These are phyloP conservation scores for Scaptomyza montana DNA, from an alignment of 1,140 invertebrate genomes.

Conservation along the genomic window DNA sequence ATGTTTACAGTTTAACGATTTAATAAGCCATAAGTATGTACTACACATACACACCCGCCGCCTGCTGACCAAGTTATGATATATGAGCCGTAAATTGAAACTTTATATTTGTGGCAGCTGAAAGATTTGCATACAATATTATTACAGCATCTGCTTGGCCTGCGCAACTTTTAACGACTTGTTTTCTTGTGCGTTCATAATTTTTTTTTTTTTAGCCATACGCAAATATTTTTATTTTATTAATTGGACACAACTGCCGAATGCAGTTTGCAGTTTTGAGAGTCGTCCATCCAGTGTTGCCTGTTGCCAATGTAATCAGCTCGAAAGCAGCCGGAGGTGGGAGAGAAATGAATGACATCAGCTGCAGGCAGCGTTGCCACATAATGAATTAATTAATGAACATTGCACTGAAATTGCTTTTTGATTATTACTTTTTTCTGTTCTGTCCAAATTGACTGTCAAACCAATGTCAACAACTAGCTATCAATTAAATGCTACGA, in stretches of 20 bases:
- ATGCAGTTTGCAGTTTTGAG: constrained; percentile 24
- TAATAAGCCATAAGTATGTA: constrained; percentile 61
- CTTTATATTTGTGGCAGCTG: constrained; percentile 66
- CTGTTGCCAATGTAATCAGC: constrained; percentile 67
- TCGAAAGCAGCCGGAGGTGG: background rate
- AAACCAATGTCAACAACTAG: constrained; percentile 36
- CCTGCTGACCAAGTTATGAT: constrained; percentile 66
- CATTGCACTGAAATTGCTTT: constrained; percentile 36
- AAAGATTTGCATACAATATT: constrained; percentile 78
- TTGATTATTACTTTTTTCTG: background rate
- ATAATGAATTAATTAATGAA: constrained; percentile 74
- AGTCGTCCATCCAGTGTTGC: background rate
- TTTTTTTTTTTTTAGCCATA: constrained; percentile 34
- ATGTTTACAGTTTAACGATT: constrained; percentile 62
- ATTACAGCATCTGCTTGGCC: constrained; percentile 70
- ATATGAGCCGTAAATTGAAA: constrained; percentile 81
- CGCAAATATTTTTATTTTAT: constrained; percentile 49
- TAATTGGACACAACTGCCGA: constrained; percentile 64
- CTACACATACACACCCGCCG: constrained; percentile 1
- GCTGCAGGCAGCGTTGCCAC: constrained; percentile 32
- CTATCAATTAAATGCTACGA: constrained; percentile 3
- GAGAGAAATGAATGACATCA: constrained; percentile 51
- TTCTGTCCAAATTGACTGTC: constrained; percentile 16
- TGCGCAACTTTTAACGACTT: constrained; percentile 70
- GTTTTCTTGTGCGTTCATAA: constrained; percentile 49